Evolutionary conservation across 1,140 invertebrate genomes (phyloP), one percentile per base, ranked within the genome.

Genomic region (Bilobella aurantiaca): DNA sequence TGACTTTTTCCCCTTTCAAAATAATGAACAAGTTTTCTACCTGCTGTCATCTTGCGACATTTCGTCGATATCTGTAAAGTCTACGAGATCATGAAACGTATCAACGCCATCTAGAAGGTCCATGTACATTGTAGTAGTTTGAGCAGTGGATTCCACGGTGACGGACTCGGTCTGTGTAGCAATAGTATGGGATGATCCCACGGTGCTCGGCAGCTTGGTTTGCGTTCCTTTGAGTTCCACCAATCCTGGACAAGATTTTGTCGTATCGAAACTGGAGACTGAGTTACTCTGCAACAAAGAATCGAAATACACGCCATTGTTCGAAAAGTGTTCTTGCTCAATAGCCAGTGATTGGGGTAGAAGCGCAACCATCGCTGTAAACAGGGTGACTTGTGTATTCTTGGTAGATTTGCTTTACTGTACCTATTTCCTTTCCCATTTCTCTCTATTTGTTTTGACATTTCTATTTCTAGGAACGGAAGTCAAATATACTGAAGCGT

Each of bases 221-320:
- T 53, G 12, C 14, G 12, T 23, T 14, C 25, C 31, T 29, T 65
- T 62, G 16, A 47, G 29, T 5, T 68, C 63, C 5, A 62, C 42
- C 27, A 71, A 58, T 18, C 65, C 56, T 16, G 69, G 69, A 49
- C 69, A 71, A 1, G 69, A 71, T 49, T 71, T 62, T 16, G 69
- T 66, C 56, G 68, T 58, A 18, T 59, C 60, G 21, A 68, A 60
- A 29, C 58, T 67, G 27, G 63, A 62, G 46, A 27, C 42, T 29
- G 69, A 64, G 32, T 68, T 70, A 31, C 58, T 60, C 64, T 65
- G 28, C 1, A 58, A 8, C 12, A 57, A 64, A 57, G 53, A 59
- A 58, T 32, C 3, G 27, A 58, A 16, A 29, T 28, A 25, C 14
- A 27, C 21, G 8, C 12, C 3, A 28, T 2, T 28, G 14, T 28